Evolutionary conservation across 2,797 vertebrate genomes (phyloP).

Genomic region (Manis crassicaudata): DNA sequence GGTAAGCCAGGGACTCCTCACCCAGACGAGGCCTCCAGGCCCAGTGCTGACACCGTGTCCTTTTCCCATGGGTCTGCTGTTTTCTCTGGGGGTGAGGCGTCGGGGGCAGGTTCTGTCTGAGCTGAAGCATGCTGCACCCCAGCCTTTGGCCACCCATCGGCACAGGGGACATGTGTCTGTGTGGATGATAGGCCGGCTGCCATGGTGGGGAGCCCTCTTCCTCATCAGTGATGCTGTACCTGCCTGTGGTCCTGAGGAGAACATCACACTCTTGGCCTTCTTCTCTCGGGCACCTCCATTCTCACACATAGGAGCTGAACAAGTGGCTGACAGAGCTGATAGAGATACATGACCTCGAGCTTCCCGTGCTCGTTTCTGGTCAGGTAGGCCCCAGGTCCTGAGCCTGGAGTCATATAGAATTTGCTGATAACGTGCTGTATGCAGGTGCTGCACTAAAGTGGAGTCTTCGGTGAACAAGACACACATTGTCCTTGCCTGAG

Average conservation of each 20-base stretch:
- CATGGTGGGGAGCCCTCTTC: background rate
- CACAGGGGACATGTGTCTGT: background rate
- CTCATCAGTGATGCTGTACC: background rate
- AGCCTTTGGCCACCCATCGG: background rate
- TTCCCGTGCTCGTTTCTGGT: slow-evolving; percentile 23
- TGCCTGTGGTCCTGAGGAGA: background rate
- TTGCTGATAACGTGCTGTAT: background rate
- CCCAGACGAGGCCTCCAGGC: background rate
- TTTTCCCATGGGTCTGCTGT: background rate
- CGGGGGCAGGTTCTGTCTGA: background rate
- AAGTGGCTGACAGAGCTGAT: background rate
- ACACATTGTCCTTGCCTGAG: background rate
- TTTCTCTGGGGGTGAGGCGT: background rate
- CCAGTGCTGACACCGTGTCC: background rate
- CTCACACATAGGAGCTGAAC: background rate
- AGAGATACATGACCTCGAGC: background rate
- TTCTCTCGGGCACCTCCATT: background rate
- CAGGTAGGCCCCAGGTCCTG: background rate
- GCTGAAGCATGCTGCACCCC: background rate
- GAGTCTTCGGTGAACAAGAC: background rate
- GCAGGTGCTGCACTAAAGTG: background rate
- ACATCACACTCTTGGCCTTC: background rate
- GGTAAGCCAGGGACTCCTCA: slow-evolving; percentile 72
- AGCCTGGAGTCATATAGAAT: background rate
- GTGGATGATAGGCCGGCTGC: background rate